Evolutionary conservation across 2,888 invertebrate species (phyloP), one percentile per base, ranked within the genome.

Genomic region (Microplitis manilae): DNA sequence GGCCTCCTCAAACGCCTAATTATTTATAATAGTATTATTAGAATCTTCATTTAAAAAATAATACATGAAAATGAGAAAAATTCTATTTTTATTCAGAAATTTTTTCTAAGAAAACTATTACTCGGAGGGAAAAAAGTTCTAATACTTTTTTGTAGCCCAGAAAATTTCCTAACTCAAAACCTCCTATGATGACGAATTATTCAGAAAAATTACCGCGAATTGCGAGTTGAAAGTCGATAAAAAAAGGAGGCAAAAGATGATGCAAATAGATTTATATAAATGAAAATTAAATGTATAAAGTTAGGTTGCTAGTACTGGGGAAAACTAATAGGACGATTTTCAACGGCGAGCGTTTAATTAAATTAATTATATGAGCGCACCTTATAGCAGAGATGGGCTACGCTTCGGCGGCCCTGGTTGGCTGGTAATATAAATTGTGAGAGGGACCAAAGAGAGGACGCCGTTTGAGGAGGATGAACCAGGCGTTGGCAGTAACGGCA

Each of bases 341-440:
- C 88, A 86, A 83, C 86, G 86, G 84, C 73, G 84, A 84, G 84
- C 86, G 87, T 89, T 89, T 89, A 89, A 90, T 90, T 89, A 90
- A 89, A 89, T 89, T 90, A 89, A 89, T 90, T 89, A 89, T 89
- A 90, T 88, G 89, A 88, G 86, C 88, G 86, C 88, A 84, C 84
- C 85, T 50, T 50, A 50, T 13, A 50, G 50, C 50, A 50, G 8
- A 50, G 50, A 8, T 50, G 50, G 50, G 50, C 50, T 50, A 50
- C 50, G 50, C 50, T 50, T 30, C 30, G 30, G 30, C 50, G 50
- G 50, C 13, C 50, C 50, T 50, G 50, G 50, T 50, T 50, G 50
- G 86, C 82, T 84, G 85, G 86, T 87, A 86, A 88, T 88, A 88
- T 88, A 87, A 89, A 89, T 89, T 88, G 86, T 85, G 87, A 86